Conservation (phyloP, 2,888 invertebrate species). For the Arrhopalites spinosus region DNA sequence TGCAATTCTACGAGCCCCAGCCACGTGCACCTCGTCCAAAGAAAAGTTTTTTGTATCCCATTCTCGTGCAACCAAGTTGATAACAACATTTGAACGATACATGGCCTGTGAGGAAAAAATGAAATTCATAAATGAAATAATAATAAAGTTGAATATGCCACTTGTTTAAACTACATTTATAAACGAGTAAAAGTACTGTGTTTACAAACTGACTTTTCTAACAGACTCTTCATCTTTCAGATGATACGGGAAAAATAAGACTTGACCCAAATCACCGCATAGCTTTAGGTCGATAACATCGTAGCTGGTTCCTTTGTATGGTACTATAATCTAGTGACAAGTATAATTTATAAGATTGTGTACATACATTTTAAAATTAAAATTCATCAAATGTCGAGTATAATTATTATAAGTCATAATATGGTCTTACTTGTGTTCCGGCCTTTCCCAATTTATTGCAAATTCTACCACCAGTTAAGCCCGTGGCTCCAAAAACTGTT, state of each 20-base stretch:
- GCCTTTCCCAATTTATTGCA: constrained; percentile 87
- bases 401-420: constrained; percentile 1
- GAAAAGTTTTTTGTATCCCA: constrained; percentile 90
- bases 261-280: constrained; percentile 96
- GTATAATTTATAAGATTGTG: too few species aligned
- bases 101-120: constrained; percentile 64
- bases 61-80: constrained; percentile 90
- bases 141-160: background rate
- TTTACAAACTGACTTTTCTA: constrained; percentile 62
- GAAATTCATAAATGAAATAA: background rate
- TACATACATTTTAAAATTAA: background rate
- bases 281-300: constrained; percentile 77
- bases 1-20: constrained; percentile 82
- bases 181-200: background rate
- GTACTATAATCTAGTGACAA: constrained; percentile 89
- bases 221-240: constrained; percentile 85
- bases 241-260: constrained; percentile 84
- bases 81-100: constrained; percentile 94
- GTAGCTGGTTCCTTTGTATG: constrained; percentile 87
- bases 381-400: background rate
- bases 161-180: background rate
- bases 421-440: constrained; percentile 72
- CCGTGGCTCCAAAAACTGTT: constrained; percentile 95
- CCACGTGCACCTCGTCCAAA: constrained; percentile 84
- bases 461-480: constrained; percentile 86